Evolutionary conservation across 2,113 vertebrate species (phyloP).

Genomic region (Chroicocephalus ridibundus): DNA sequence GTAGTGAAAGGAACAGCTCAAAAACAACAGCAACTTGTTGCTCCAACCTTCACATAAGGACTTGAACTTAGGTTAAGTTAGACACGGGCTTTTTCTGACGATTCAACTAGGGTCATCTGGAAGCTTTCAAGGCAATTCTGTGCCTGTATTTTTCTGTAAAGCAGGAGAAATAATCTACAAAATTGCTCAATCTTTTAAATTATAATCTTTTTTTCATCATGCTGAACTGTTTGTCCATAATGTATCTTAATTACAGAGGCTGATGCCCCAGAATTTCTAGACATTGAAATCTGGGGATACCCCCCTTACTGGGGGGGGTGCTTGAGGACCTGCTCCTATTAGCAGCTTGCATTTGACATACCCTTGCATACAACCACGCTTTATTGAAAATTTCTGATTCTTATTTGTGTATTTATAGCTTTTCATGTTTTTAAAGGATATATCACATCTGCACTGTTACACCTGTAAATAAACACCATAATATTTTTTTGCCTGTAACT

Average conservation of each 20-base stretch:
- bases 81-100: background rate
- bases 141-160: background rate
- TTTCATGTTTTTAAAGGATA: background rate
- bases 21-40: background rate
- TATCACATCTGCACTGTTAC: background rate
- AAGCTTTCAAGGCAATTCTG: background rate
- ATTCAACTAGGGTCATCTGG: background rate
- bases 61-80: background rate
- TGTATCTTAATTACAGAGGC: background rate
- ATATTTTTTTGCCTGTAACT: background rate
- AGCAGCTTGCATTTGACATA: background rate
- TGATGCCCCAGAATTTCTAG: background rate
- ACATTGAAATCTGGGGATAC: background rate
- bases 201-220: background rate
- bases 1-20: background rate
- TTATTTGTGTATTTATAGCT: background rate
- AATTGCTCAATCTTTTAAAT: background rate
- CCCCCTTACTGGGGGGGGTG: background rate
- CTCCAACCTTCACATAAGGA: background rate
- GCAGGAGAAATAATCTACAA: background rate
- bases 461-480: background rate
- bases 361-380: background rate
- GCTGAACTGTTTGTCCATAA: background rate
- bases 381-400: background rate
- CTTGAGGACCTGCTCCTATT: background rate